phyloP scores from a whole-genome alignment of 2,113 vertebrate species.

The Merops nubicus region DNA sequence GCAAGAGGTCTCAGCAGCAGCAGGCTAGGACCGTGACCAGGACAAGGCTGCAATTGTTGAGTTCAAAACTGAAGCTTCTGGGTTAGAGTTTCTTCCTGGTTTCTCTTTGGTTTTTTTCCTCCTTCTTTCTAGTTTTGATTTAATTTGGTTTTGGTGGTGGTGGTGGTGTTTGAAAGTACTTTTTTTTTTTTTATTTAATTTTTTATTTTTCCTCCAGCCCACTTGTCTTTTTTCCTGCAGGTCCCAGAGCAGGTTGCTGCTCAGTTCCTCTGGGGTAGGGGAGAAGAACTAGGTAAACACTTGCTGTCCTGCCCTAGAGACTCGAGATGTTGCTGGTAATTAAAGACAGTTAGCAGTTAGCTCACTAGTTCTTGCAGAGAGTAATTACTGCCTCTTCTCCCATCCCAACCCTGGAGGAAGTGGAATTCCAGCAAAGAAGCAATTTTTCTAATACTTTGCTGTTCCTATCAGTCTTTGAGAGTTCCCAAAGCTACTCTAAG shows the following conservation, averaged over 20 bases:
- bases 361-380: not conserved
- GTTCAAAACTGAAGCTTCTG: not conserved
- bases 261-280: not conserved
- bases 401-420: not conserved
- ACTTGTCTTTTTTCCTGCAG: not conserved
- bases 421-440: not conserved
- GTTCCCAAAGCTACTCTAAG: not conserved
- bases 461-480: not conserved
- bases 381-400: not conserved
- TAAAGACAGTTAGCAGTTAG: not conserved
- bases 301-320: not conserved
- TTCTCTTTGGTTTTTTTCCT: not conserved
- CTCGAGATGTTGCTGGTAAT: not conserved
- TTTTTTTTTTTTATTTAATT: too few relatives aligned
- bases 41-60: not conserved
- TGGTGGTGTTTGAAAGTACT: not conserved
- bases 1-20: not conserved
- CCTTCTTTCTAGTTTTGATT: not conserved
- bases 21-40: not conserved
- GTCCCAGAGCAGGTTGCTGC: not conserved
- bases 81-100: not conserved
- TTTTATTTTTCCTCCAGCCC: fast-evolving
- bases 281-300: not conserved
- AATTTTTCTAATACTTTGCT: not conserved
- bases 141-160: not conserved